Evolutionary conservation across 2,797 vertebrate genomes (phyloP), one percentile per base, ranked within the genome.

Genomic region (Sphenopsis melanotis): DNA sequence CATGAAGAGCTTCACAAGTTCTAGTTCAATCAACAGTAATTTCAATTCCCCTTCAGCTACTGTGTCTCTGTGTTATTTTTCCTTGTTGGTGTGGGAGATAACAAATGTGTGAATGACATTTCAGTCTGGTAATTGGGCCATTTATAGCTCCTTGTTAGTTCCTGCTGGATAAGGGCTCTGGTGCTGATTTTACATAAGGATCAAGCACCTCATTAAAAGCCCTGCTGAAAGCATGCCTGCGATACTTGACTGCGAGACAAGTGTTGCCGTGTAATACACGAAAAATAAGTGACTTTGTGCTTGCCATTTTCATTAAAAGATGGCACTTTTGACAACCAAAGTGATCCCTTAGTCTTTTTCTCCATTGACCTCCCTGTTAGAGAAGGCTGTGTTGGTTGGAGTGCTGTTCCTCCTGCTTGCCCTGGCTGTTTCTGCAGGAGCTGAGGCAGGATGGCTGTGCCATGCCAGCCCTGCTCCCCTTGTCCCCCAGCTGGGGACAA

Each of bases 71-170:
- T 79, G 91, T 94, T 96, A 93, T 94, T 95, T 95, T 96, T 95
- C 93, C 89, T 86, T 94, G 89, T 94, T 95, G 95, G 89, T 96
- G 89, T 94, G 94, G 83, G 91, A 94, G 89, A 96, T 95, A 95
- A 94, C 91, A 93, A 95, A 97, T 64, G 91, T 91, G 95, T 94
- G 95, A 95, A 91, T 93, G 96, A 93, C 96, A 96, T 95, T 96
- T 95, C 93, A 95, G 95, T 87, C 91, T 90, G 77, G 89, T 96
- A 97, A 97, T 96, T 95, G 95, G 91, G 87, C 80, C 95, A 92
- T 95, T 96, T 95, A 91, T 93, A 97, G 92, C 87, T 94, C 69
- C 94, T 92, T 95, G 91, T 95, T 96, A 96, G 92, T 83, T 95
- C 80, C 82, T 79, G 80, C 77, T 88, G 93, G 83, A 79, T 94